These are phyloP conservation scores for Bombus breviceps DNA, from an alignment of 1,140 invertebrate species.

Conservation along the genomic window DNA sequence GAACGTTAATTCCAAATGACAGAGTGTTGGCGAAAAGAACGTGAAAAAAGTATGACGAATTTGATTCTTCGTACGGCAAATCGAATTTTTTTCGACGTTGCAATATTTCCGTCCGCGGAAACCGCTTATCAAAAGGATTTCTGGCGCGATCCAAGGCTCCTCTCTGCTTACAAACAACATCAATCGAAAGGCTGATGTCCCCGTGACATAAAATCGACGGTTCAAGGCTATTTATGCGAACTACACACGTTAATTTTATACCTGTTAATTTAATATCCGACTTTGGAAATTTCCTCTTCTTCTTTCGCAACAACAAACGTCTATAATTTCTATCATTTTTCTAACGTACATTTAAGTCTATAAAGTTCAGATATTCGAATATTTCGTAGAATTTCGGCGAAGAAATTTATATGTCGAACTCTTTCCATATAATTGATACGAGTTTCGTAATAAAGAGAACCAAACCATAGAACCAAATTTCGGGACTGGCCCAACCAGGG, in stretches of 20 bases:
- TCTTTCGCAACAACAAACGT: too few relatives aligned
- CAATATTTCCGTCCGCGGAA: background rate
- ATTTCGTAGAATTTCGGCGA: too few relatives aligned
- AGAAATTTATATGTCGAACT: too few relatives aligned
- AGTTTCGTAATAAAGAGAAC: too few relatives aligned
- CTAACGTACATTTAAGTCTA: too few relatives aligned
- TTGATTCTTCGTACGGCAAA: too few relatives aligned
- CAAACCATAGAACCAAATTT: too few relatives aligned
- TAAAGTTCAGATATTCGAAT: too few relatives aligned
- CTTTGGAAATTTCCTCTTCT: background rate
- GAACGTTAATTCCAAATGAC: slow-evolving; percentile 13
- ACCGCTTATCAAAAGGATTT: background rate
- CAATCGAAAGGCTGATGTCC: background rate
- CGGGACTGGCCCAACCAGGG: too few relatives aligned
- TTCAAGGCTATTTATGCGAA: background rate
- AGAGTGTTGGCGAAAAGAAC: background rate
- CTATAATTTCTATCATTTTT: too few relatives aligned
- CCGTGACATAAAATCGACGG: background rate
- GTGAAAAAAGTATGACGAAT: background rate
- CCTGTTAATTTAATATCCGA: background rate
- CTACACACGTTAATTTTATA: background rate
- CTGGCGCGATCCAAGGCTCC: background rate
- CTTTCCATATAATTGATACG: too few relatives aligned
- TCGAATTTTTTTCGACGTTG: slow-evolving; percentile 12
- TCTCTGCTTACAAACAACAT: too few relatives aligned